Evolutionary conservation across 2,113 vertebrate species (phyloP).

Genomic region (Sarotherodon lohbergeri): DNA sequence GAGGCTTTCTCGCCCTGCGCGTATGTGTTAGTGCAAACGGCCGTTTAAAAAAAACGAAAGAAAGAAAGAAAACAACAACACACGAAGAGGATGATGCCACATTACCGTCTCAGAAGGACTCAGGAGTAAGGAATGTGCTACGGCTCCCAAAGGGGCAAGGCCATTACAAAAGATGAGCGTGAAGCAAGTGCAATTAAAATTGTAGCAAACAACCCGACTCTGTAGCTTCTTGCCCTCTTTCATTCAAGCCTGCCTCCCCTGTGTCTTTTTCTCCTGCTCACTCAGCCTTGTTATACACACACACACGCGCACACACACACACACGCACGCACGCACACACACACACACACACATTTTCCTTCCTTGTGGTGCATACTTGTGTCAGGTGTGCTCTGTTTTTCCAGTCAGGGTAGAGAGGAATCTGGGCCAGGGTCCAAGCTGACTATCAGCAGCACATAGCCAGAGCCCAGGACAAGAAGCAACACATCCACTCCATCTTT

Average conservation of each 20-base stretch:
- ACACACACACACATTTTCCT: constrained; percentile 24
- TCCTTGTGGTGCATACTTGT: constrained; percentile 72
- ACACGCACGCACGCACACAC: neutral
- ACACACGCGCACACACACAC: neutral
- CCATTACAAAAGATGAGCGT: neutral
- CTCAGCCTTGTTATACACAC: neutral
- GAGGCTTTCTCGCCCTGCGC: neutral
- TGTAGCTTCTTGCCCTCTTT: neutral
- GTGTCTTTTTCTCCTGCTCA: neutral
- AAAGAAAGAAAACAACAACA: neutral
- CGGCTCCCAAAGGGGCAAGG: neutral
- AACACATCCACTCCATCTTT: constrained; percentile 64
- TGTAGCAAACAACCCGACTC: neutral
- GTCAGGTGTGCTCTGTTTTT: constrained; percentile 83
- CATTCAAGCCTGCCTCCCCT: constrained; percentile 15
- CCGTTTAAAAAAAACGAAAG: neutral
- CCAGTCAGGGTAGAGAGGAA: constrained; percentile 68
- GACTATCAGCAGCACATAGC: constrained; percentile 62
- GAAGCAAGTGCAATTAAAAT: constrained; percentile 10
- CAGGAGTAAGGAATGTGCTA: constrained; percentile 32
- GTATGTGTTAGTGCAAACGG: neutral
- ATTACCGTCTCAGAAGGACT: constrained; percentile 1
- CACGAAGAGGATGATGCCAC: constrained; percentile 11
- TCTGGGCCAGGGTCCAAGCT: constrained; percentile 70
- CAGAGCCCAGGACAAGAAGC: constrained; percentile 65